Conservation (phyloP, 2,797 vertebrate species). For the Erithacus rubecula region DNA sequence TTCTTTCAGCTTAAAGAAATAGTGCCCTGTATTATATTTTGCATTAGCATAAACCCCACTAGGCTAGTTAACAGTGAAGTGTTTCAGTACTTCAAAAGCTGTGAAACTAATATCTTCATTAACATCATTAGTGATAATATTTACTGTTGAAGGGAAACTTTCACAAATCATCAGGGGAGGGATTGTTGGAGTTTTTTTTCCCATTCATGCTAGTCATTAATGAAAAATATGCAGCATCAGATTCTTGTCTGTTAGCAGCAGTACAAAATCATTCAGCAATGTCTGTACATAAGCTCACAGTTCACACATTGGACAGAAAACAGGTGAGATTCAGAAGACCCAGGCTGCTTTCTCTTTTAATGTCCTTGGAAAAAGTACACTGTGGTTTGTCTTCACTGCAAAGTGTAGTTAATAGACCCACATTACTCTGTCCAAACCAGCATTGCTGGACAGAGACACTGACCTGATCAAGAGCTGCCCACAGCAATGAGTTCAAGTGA, state of each 20-base stretch:
- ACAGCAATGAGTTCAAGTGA: background rate
- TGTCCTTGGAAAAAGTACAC: background rate
- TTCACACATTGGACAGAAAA: background rate
- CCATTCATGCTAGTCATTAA: background rate
- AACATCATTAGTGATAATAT: slow-evolving; percentile 57
- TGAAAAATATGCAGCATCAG: background rate
- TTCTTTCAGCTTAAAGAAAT: slow-evolving; percentile 56
- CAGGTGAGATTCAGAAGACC: background rate
- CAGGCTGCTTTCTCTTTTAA: background rate
- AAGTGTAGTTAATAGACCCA: background rate
- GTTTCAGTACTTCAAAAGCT: slow-evolving; percentile 42
- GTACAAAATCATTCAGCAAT: background rate
- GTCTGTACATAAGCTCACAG: background rate
- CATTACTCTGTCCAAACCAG: accelerated
- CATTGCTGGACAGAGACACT: accelerated
- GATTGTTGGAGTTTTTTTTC: background rate
- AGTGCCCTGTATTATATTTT: slow-evolving; percentile 49
- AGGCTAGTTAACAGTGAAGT: slow-evolving; percentile 58
- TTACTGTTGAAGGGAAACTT: slow-evolving; percentile 42
- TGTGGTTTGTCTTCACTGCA: slow-evolving; percentile 44
- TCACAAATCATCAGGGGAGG: slow-evolving; percentile 25
- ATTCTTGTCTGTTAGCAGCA: background rate
- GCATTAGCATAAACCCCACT: slow-evolving; percentile 62
- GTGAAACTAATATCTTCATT: slow-evolving; percentile 62
- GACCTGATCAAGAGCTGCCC: background rate